Base-by-base conservation (phyloP, 1,140 invertebrate genomes). In the Bombus pascuorum region DNA sequence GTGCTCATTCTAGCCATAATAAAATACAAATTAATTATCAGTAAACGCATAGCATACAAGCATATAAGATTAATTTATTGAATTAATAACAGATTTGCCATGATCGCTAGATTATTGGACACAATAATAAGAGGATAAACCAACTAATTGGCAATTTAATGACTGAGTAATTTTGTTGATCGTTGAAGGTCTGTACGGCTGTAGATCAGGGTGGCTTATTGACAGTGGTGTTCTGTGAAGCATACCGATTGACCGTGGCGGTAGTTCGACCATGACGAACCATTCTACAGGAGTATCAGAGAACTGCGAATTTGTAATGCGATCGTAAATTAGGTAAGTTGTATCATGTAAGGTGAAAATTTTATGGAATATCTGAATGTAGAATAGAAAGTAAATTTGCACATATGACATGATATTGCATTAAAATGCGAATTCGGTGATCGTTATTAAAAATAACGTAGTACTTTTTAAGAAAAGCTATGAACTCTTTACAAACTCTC, bases 161-260 rank as follows among this genome's bases (percentile, higher is more conserved):
- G 25, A 47, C 5, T 13, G 12, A 25, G 2, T 34, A 22, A 42
- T 73, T 81, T 72, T 9, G 12, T n/a, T 42, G 25, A 59, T 59
- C 10, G 22, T 5, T 25, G n/a, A 47, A 53, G 59, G 13, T 32
- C 4, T 42, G 4, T 44, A 28, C 9, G 37, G 1, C 28, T 57
- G 53, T 47, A 9, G n/a, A 73, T 72, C 42, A 47, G 47, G 70
- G 53, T 42, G 37, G 28, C 59, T 62, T 18, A 47, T 89, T 86
- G 89, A 81, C 89, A 84, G 81, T 75, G 83, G 80, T 81, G 83
- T 6, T 80, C 32, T 2, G 34, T 47, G 65, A 37, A 78, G 77
- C 78, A 34, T 86, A 62, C 10, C 78, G 75, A 70, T 81, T 81
- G 77, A 87, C 87, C 87, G 88, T 90, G 87, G 85, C 70, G 75